phyloP scores from a whole-genome alignment of 2,113 vertebrate genomes.

The Syrmaticus mikado region DNA sequence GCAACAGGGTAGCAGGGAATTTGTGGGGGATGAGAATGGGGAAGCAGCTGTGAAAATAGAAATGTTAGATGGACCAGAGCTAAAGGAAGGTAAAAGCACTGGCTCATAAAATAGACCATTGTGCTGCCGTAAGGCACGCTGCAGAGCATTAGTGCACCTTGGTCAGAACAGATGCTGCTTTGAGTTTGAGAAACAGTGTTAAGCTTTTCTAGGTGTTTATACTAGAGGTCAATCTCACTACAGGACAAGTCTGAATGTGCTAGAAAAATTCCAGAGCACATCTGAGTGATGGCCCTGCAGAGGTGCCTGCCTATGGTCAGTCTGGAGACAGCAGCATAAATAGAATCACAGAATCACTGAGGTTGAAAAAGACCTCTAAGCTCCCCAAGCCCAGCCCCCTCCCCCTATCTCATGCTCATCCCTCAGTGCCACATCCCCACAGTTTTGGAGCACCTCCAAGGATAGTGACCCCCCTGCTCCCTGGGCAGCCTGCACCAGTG shows the following conservation, averaged over 20 bases:
- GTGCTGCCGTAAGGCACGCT: background rate
- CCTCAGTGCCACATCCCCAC: too few species aligned
- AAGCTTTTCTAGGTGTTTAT: background rate
- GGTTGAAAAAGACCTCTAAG: too few species aligned
- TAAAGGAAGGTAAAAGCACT: background rate
- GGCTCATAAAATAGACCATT: background rate
- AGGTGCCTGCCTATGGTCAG: background rate
- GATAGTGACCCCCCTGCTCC: too few species aligned
- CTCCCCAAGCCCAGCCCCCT: too few species aligned
- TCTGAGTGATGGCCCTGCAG: background rate
- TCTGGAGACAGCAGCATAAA: background rate
- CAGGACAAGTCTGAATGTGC: background rate
- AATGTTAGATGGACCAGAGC: background rate
- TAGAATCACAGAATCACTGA: too few species aligned
- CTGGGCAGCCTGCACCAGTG: too few species aligned
- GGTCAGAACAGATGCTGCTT: background rate
- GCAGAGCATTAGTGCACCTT: background rate
- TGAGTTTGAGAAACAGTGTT: background rate
- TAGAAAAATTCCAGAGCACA: background rate
- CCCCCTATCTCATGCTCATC: too few species aligned
- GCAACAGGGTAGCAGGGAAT: background rate
- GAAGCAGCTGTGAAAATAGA: background rate
- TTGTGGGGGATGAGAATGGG: background rate
- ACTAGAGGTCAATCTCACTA: background rate
- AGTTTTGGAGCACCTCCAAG: too few species aligned